Conservation (phyloP, 2,113 vertebrate genomes). For the cattle (Bos taurus) region ARS-UCD2.0 NC_037337.1:49351001-49351500, state of each 20-base stretch:
- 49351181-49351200: neutral
- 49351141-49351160: conserved; percentile 30
- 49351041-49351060: neutral
- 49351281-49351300: conserved; percentile 22
- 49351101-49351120: conserved; percentile 49
- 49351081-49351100: conserved; percentile 70
- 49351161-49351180: conserved; percentile 30
- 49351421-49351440: neutral
- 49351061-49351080: conserved; percentile 48
- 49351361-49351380: neutral
- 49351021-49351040: neutral
- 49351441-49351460: neutral
- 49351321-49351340: conserved; percentile 1
- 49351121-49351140: conserved; percentile 52
- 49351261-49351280: conserved; percentile 51
- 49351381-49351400: neutral
- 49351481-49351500: conserved; percentile 13
- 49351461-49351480: conserved; percentile 10
- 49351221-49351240: neutral
- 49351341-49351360: neutral
- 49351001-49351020: neutral
- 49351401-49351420: conserved; percentile 6
- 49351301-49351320: neutral
- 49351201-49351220: neutral
- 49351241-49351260: neutral